Evolutionary conservation across 2,797 vertebrate species (phyloP).

Genomic region (Myotis daubentonii): DNA sequence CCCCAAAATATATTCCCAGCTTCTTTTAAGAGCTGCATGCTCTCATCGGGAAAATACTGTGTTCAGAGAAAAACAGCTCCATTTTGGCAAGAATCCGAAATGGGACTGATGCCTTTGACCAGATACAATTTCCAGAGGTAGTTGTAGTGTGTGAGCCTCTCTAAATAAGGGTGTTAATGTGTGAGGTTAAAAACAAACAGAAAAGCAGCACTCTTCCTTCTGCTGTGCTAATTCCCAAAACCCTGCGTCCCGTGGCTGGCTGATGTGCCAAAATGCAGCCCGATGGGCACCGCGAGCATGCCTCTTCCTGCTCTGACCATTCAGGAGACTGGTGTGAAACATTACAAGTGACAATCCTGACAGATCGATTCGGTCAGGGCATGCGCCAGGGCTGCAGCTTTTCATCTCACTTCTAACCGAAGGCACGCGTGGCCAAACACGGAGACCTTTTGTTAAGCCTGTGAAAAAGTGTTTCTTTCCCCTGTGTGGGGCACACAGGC

Average conservation of each 20-base stretch:
- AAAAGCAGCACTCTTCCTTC: neutral
- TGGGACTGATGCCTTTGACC: neutral
- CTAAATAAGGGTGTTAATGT: neutral
- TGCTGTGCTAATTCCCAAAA: neutral
- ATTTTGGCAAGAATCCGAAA: neutral
- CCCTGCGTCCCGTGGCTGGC: neutral
- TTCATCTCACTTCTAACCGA: no score
- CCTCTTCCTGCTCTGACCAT: no score
- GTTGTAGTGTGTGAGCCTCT: neutral
- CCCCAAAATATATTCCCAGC: neutral
- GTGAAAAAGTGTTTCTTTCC: no score
- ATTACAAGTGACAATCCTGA: neutral
- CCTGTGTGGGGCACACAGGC: no score
- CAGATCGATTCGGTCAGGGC: no score
- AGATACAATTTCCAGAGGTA: neutral
- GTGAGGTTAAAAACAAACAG: neutral
- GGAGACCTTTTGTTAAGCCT: no score
- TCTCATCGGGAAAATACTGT: neutral
- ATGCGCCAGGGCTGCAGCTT: no score
- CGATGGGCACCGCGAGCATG: neutral
- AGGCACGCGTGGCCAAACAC: no score
- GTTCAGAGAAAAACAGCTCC: neutral
- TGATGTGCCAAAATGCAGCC: neutral
- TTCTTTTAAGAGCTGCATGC: neutral
- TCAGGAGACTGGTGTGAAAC: neutral